Evolutionary conservation across 2,113 vertebrate species (phyloP), one percentile per base, ranked within the genome.

Genomic region (Hippocampus barbouri): DNA sequence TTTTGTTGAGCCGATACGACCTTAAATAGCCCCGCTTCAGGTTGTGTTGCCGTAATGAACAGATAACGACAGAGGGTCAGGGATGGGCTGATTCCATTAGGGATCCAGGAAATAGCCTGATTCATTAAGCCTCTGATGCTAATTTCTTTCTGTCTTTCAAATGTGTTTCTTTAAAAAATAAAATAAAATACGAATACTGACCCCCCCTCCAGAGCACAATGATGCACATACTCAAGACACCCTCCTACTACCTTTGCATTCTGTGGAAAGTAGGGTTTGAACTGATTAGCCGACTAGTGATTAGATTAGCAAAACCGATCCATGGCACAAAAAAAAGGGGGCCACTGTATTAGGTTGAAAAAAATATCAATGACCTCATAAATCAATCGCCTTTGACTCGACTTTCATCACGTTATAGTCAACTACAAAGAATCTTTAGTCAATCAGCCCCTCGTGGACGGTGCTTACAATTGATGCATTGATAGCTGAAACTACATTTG

Each of bases 1-100:
- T 88, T 90, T 87, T 89, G 87, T 90, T 78, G 80, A 57, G 68
- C 72, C 78, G 84, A 89, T 86, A 81, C 30, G 65, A 73, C 75
- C 80, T 81, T 72, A 73, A 79, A 86, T 76, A 72, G 77, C 72
- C 57, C 75, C 75, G 70, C 51, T 73, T 70, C 84, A 85, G 77
- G 86, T 89, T 84, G 81, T 82, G 56, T 81, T 86, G 68, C 78
- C 69, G 74, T 62, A 86, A 78, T 83, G 66, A 76, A 61, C 73
- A 80, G 74, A 83, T 75, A 75, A 80, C 65, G 70, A 12, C 11
- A 30, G 30, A 30, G 57, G 65, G 64, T 62, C 53, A 61, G 61
- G 62, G 65, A 18, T 38, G 49, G 68, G 64, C 64, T 25, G 41
- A 23, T 66, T 66, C 23, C 64, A 25, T 66, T 47, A 18, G 23